Conservation (phyloP, 2,113 vertebrate species). For the Glaucidium brasilianum region DNA sequence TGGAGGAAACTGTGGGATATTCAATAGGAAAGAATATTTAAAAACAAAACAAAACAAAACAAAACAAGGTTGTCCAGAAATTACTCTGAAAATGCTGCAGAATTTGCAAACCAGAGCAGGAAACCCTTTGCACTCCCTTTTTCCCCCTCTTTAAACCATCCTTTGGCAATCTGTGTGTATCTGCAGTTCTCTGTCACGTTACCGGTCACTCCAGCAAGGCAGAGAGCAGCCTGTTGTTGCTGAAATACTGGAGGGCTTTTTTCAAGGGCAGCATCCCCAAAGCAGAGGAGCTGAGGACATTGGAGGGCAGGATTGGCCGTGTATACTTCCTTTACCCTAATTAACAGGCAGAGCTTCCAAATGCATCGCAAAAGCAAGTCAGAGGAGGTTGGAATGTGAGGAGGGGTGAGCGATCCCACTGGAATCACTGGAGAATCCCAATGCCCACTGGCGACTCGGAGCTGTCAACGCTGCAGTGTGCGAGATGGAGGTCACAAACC, state of each 20-base stretch:
- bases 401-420: neutral
- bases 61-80: neutral
- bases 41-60: neutral
- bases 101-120: neutral
- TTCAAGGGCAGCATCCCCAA: neutral
- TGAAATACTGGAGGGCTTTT: neutral
- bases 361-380: neutral
- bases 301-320: neutral
- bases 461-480: neutral
- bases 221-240: neutral
- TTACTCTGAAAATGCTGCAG: neutral
- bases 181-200: neutral
- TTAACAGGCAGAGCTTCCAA: neutral
- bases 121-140: neutral
- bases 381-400: fast-evolving
- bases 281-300: neutral
- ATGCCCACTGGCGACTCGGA: neutral
- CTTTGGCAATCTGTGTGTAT: neutral
- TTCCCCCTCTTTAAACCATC: neutral
- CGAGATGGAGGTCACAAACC: neutral
- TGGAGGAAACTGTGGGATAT: neutral
- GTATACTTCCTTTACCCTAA: neutral
- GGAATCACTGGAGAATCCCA: neutral
- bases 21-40: neutral
- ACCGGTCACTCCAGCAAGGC: fast-evolving